These are phyloP conservation scores for Xestia c-nigrum DNA, from an alignment of 2,888 invertebrate species.

Conservation along the genomic window DNA sequence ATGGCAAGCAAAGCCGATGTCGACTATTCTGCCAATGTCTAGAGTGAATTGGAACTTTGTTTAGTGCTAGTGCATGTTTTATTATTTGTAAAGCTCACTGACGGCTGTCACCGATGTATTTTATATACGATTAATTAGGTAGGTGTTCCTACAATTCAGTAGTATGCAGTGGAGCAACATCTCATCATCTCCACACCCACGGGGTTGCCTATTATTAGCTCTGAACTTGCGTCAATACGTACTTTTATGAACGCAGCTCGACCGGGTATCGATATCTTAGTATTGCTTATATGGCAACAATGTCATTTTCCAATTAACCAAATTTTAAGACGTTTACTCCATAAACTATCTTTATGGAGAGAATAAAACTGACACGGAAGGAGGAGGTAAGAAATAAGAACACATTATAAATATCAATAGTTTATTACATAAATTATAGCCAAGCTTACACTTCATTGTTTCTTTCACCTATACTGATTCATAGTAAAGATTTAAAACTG, in stretches of 20 bases:
- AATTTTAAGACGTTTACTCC: background rate
- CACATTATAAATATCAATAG: constrained; percentile 85
- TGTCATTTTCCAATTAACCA: background rate
- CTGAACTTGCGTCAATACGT: constrained; percentile 10
- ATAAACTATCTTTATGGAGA: too few species aligned
- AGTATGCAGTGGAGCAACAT: background rate
- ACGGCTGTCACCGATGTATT: background rate
- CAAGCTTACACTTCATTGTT: constrained; percentile 88
- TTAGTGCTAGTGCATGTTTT: background rate
- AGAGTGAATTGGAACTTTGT: too few species aligned
- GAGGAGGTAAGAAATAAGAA: constrained; percentile 68
- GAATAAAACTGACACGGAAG: background rate
- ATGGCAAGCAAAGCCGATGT: too few species aligned
- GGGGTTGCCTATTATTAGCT: constrained; percentile 22
- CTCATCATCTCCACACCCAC: background rate
- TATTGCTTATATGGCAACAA: too few species aligned
- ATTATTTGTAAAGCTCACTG: background rate
- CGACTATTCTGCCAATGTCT: too few species aligned
- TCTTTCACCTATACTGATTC: constrained; percentile 84
- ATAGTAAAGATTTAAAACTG: constrained; percentile 85
- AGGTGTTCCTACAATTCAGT: background rate
- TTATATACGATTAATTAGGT: background rate
- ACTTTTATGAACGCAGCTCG: background rate
- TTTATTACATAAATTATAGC: constrained; percentile 91
- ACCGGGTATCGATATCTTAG: background rate